These are phyloP conservation scores for Stenichneumon culpator DNA, from an alignment of 2,888 invertebrate species.

Conservation along the genomic window DNA sequence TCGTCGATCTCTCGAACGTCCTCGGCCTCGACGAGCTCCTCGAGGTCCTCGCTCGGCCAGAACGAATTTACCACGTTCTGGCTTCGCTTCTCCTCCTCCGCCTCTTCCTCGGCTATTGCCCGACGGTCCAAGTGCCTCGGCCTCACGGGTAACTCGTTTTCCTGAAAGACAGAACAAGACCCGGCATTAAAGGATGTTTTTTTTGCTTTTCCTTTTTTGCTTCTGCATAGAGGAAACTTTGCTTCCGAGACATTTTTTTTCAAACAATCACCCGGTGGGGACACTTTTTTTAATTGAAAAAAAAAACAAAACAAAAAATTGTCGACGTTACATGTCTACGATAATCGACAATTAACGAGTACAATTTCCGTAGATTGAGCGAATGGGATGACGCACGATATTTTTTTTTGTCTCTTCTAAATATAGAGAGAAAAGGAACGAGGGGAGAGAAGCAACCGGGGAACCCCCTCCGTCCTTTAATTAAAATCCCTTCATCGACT, in stretches of 20 bases:
- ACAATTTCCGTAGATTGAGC: constrained; percentile 67
- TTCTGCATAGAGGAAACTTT: background rate
- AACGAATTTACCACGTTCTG: constrained; percentile 72
- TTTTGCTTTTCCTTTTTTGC: background rate
- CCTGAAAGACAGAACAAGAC: constrained; percentile 43
- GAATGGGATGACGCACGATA: constrained; percentile 66
- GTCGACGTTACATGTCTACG: constrained; percentile 12
- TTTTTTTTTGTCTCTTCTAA: constrained; percentile 53
- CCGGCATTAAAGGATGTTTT: background rate
- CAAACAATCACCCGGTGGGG: too few relatives aligned
- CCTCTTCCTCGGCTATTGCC: constrained; percentile 59
- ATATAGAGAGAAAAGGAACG: constrained; percentile 46
- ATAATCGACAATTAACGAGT: constrained; percentile 63
- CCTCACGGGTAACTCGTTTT: constrained; percentile 48
- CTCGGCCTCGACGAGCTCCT: constrained; percentile 74
- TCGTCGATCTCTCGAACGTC: constrained; percentile 74
- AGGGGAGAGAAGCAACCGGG: constrained; percentile 23
- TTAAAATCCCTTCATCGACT: constrained; percentile 66
- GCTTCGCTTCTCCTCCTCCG: constrained; percentile 66
- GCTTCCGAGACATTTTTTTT: too few relatives aligned
- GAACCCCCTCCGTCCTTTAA: constrained; percentile 55
- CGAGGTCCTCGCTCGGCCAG: constrained; percentile 74
- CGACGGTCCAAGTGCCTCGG: constrained; percentile 59
- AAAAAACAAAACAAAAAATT: background rate
- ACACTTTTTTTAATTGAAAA: background rate